Evolutionary conservation across 1,140 invertebrate species (phyloP).

Genomic region (Armadillidium nasatum): DNA sequence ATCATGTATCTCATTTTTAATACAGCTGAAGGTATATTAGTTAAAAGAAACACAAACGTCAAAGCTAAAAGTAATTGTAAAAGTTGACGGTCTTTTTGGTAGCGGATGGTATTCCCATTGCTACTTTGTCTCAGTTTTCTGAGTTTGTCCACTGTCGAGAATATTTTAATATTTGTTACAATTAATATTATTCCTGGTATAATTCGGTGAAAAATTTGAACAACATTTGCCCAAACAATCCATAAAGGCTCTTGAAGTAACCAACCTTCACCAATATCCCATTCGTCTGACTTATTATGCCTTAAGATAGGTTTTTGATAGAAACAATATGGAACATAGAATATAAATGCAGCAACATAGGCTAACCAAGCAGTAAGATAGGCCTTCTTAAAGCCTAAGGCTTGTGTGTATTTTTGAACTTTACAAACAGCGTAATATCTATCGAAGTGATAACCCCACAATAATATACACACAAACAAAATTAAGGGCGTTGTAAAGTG

Average conservation of each 20-base stretch:
- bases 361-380: slow-evolving; percentile 8
- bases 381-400: not conserved
- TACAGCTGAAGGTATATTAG: slow-evolving; percentile 28
- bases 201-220: slow-evolving; percentile 31
- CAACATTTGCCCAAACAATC: slow-evolving; percentile 28
- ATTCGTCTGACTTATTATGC: slow-evolving; percentile 8
- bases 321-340: slow-evolving; percentile 33
- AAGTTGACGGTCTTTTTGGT: slow-evolving; percentile 24
- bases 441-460: slow-evolving; percentile 27
- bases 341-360: slow-evolving; percentile 19
- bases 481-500: slow-evolving; percentile 34
- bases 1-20: slow-evolving; percentile 27
- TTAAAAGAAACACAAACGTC: slow-evolving; percentile 35
- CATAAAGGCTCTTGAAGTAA: not conserved
- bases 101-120: slow-evolving; percentile 6
- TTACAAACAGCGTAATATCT: slow-evolving; percentile 24
- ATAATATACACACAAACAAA: slow-evolving; percentile 34
- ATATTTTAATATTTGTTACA: slow-evolving; percentile 24
- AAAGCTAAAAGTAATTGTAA: slow-evolving; percentile 30
- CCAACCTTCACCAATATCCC: not conserved
- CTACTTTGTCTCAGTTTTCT: slow-evolving; percentile 1
- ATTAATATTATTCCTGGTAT: slow-evolving; percentile 26
- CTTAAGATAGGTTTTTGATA: not conserved
- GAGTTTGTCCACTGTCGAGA: slow-evolving; percentile 9
- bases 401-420: slow-evolving; percentile 22